These are phyloP conservation scores for Teinopalpus imperialis DNA, from an alignment of 2,888 invertebrate species.

Conservation along the genomic window DNA sequence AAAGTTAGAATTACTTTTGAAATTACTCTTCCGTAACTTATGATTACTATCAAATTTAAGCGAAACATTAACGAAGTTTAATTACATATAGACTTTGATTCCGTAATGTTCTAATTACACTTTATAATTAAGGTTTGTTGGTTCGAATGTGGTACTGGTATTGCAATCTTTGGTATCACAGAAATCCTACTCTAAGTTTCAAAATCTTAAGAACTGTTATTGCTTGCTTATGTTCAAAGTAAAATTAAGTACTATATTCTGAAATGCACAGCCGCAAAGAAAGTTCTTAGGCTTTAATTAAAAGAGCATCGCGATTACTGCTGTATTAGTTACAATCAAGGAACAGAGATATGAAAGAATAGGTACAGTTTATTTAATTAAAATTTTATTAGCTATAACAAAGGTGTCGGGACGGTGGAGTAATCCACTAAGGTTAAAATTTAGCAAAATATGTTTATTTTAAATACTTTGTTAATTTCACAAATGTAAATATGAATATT, in stretches of 20 bases:
- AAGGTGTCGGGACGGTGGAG: no score
- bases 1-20: conserved; percentile 11
- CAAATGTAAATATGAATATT: no score
- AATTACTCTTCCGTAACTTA: conserved; percentile 9
- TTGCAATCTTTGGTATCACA: neutral
- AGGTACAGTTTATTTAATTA: neutral
- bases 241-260: conserved; percentile 38
- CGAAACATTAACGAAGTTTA: conserved; percentile 21
- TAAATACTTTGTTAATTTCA: no score
- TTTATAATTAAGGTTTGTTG: conserved; percentile 21
- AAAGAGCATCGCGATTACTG: conserved; percentile 65
- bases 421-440: no score
- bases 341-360: conserved; percentile 35
- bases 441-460: no score
- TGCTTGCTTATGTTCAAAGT: conserved; percentile 22
- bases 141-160: conserved; percentile 15
- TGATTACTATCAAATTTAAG: conserved; percentile 16
- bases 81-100: conserved; percentile 19
- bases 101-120: conserved; percentile 23
- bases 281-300: conserved; percentile 65
- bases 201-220: conserved; percentile 2
- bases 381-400: conserved; percentile 22
- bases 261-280: conserved; percentile 50
- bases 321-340: conserved; percentile 59
- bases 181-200: neutral